These are phyloP conservation scores for Neomonachus schauinslandi DNA, from an alignment of 2,113 vertebrate genomes.

Conservation along the genomic window DNA sequence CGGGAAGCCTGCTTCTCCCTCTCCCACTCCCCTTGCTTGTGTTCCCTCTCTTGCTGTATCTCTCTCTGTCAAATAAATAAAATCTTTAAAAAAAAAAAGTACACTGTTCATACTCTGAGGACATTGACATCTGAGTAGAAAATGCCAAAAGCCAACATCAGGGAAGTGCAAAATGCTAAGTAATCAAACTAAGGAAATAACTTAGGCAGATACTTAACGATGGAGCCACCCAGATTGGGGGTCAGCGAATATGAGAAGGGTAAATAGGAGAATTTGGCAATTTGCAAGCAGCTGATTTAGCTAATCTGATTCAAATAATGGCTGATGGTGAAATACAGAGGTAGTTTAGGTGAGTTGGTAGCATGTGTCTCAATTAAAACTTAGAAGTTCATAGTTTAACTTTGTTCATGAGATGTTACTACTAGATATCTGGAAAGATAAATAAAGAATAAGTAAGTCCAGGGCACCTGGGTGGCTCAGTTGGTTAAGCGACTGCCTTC, in stretches of 20 bases:
- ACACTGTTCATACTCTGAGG: background rate
- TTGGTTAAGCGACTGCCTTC: too few relatives aligned
- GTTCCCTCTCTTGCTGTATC: too few relatives aligned
- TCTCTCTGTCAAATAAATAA: too few relatives aligned
- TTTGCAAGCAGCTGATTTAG: background rate
- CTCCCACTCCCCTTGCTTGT: too few relatives aligned
- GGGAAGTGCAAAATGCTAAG: background rate
- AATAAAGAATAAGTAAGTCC: background rate
- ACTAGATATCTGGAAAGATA: background rate
- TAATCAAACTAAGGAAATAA: background rate
- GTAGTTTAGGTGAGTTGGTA: background rate
- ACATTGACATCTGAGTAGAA: background rate
- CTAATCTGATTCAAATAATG: background rate
- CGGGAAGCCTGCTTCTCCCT: too few relatives aligned
- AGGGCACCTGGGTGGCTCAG: too few relatives aligned
- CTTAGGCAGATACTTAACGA: background rate
- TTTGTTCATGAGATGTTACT: background rate
- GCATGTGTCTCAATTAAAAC: conserved; percentile 24
- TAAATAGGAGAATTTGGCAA: background rate
- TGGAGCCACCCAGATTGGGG: background rate
- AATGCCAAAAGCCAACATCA: background rate
- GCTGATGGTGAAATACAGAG: background rate
- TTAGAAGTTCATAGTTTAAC: background rate
- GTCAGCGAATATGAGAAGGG: background rate
- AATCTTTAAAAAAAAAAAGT: background rate